phyloP scores from a whole-genome alignment of 2,113 vertebrate genomes.

The Silurus glanis region DNA sequence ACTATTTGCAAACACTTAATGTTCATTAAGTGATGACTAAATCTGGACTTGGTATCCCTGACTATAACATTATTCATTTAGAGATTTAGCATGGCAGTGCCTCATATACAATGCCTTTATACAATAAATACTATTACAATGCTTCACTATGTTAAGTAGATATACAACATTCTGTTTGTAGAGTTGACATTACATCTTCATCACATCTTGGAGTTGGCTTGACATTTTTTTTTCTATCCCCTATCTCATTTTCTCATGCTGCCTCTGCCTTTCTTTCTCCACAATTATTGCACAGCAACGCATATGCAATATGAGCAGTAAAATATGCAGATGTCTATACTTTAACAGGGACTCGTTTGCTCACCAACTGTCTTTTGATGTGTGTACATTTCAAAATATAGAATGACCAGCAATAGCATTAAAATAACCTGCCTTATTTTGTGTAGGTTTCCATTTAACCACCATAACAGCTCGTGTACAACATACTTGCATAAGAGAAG shows the following conservation, averaged over 20 bases:
- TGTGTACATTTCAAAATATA: background rate
- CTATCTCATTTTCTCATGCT: background rate
- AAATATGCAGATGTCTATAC: background rate
- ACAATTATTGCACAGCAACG: background rate
- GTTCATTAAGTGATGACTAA: background rate
- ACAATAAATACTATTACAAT: background rate
- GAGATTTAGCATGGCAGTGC: background rate
- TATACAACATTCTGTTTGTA: background rate
- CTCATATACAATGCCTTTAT: background rate
- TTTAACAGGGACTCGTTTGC: background rate
- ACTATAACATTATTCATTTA: background rate
- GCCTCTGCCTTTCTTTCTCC: background rate
- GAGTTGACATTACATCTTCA: background rate
- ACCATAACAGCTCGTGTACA: background rate
- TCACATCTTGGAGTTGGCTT: no score
- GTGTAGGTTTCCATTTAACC: no score
- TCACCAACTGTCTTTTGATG: background rate
- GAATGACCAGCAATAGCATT: no score
- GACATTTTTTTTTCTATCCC: background rate
- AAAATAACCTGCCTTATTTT: no score
- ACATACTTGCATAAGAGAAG: background rate
- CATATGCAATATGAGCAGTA: background rate
- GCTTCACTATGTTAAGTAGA: background rate
- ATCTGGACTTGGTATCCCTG: conserved; percentile 4
- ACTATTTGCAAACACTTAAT: background rate